Evolutionary conservation across 2,888 invertebrate species (phyloP).

Genomic region (Diloba caeruleocephala): DNA sequence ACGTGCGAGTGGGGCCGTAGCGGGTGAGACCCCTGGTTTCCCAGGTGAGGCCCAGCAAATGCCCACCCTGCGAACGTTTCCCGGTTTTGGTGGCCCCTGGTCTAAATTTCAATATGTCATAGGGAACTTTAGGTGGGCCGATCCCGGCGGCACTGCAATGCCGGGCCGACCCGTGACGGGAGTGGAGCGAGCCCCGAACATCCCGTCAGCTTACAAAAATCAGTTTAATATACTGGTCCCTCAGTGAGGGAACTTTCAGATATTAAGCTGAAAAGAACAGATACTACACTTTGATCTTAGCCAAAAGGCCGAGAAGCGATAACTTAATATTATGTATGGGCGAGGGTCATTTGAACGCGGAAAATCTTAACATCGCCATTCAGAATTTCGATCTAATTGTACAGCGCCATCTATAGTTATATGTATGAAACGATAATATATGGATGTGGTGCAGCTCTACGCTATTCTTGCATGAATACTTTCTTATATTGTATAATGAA

Average conservation of each 20-base stretch:
- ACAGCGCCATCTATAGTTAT: constrained; percentile 23
- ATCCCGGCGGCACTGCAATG: constrained; percentile 37
- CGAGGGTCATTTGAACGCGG: neutral
- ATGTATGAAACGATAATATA: neutral
- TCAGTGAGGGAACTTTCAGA: constrained; percentile 36
- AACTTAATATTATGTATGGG: accelerated
- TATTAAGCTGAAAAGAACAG: constrained; percentile 32
- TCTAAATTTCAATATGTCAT: too few relatives aligned
- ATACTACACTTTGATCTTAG: constrained; percentile 33
- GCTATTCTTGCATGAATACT: too few relatives aligned
- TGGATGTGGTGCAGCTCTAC: neutral
- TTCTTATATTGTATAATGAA: too few relatives aligned
- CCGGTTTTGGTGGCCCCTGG: too few relatives aligned
- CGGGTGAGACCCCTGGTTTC: too few relatives aligned
- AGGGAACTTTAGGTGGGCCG: constrained; percentile 12
- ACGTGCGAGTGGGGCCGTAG: too few relatives aligned
- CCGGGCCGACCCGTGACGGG: constrained; percentile 43
- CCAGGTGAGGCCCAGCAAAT: too few relatives aligned
- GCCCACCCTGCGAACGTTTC: too few relatives aligned
- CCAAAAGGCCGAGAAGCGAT: constrained; percentile 20
- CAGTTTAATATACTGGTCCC: constrained; percentile 42
- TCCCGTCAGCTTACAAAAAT: constrained; percentile 29
- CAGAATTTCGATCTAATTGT: neutral
- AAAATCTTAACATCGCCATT: constrained; percentile 21
- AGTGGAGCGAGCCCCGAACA: constrained; percentile 43